These are phyloP conservation scores for Callionymus lyra DNA, from an alignment of 2,113 vertebrate genomes.

Conservation along the genomic window DNA sequence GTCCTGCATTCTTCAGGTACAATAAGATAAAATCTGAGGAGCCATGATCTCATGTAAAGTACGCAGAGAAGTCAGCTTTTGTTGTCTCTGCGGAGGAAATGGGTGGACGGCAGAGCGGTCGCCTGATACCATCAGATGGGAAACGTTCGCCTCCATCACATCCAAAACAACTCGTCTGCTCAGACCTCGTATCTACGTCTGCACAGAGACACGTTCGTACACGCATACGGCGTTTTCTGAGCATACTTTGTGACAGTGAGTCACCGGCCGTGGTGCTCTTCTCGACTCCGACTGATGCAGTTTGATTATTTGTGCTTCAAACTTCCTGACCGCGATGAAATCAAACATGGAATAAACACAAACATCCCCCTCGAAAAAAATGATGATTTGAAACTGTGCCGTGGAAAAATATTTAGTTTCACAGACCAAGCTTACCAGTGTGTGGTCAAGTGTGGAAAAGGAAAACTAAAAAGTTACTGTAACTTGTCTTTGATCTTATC, in stretches of 20 bases:
- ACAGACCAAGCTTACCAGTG: too few relatives aligned
- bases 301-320: too few relatives aligned
- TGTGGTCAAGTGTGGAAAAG: too few relatives aligned
- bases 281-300: too few relatives aligned
- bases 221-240: neutral
- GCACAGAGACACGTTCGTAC: slow-evolving; percentile 4
- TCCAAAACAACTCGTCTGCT: slow-evolving; percentile 15
- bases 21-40: too few relatives aligned
- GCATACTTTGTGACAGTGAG: slow-evolving; percentile 15
- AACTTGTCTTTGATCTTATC: too few relatives aligned
- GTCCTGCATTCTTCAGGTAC: too few relatives aligned
- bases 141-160: slow-evolving; percentile 41
- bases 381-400: slow-evolving; percentile 11
- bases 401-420: too few relatives aligned
- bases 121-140: slow-evolving; percentile 57
- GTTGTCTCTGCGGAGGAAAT: slow-evolving; percentile 49
- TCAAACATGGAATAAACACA: slow-evolving; percentile 1
- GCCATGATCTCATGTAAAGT: too few relatives aligned
- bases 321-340: too few relatives aligned
- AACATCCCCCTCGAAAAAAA: neutral
- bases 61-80: slow-evolving; percentile 21
- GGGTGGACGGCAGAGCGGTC: slow-evolving; percentile 28
- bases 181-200: slow-evolving; percentile 3
- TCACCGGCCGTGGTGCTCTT: too few relatives aligned
- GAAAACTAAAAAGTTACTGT: too few relatives aligned